Percentiles rank a stretch among this genome's conserved stretches.
Conservation (phyloP, 2,888 invertebrate species). For the Stramonita haemastoma region DNA sequence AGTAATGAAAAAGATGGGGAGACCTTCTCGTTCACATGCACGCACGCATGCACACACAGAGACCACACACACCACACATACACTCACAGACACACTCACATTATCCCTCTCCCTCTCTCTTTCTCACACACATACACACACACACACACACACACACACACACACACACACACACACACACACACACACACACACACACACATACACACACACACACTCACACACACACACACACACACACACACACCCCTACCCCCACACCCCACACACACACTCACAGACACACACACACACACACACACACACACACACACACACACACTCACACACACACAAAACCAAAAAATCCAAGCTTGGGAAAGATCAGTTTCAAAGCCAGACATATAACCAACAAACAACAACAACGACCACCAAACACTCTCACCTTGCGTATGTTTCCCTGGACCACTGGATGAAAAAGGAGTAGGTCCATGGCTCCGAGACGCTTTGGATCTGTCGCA, state of each 20-base stretch:
- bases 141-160: slow-evolving; percentile 7
- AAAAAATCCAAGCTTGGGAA: no score
- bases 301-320: slow-evolving; percentile 19
- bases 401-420: not conserved
- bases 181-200: slow-evolving; percentile 25
- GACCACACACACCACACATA: not conserved
- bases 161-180: slow-evolving; percentile 23
- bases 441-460: slow-evolving; percentile 72
- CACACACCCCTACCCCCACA: not conserved
- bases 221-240: not conserved
- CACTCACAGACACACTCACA: not conserved
- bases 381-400: not conserved
- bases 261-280: not conserved
- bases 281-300: slow-evolving; percentile 25
- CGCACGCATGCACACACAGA: no score
- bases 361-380: no score
- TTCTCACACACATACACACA: not conserved
- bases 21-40: no score
- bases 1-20: no score
- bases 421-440: slow-evolving; percentile 71
- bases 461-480: slow-evolving; percentile 73
- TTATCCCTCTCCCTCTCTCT: not conserved
- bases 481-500: slow-evolving; percentile 68
- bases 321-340: not conserved
- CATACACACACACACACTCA: not conserved